phyloP scores from a whole-genome alignment of 1,140 invertebrate species.

The Drosophila melanica region DNA sequence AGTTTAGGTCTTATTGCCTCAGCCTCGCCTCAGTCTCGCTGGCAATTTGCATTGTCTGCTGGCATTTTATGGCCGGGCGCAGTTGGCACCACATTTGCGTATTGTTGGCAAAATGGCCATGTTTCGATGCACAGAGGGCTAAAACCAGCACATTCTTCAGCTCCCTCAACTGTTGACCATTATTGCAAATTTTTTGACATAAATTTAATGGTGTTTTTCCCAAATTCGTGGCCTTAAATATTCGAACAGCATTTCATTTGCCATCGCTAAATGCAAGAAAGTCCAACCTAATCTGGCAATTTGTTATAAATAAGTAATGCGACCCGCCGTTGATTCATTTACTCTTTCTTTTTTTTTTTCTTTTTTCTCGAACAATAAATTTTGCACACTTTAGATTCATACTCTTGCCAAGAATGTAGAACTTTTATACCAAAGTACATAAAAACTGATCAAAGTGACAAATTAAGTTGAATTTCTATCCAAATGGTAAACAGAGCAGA shows the following conservation, averaged over 20 bases:
- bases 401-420: background rate
- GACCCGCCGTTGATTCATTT: slow-evolving; percentile 41
- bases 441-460: too few species aligned
- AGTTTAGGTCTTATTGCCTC: slow-evolving; percentile 1
- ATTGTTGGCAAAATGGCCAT: slow-evolving; percentile 37
- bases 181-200: slow-evolving; percentile 70
- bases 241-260: slow-evolving; percentile 43
- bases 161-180: slow-evolving; percentile 27
- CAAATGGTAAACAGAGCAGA: too few species aligned
- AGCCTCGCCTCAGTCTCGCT: slow-evolving; percentile 18
- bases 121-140: slow-evolving; percentile 7
- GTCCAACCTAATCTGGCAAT: slow-evolving; percentile 53
- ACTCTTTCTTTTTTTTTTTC: slow-evolving; percentile 1
- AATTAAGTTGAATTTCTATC: too few species aligned
- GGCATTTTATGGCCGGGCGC: slow-evolving; percentile 57
- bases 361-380: slow-evolving; percentile 16
- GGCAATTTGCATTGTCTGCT: slow-evolving; percentile 63
- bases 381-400: slow-evolving; percentile 7
- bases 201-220: slow-evolving; percentile 42
- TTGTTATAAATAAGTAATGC: slow-evolving; percentile 64
- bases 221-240: slow-evolving; percentile 40
- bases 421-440: too few species aligned
- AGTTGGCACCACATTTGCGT: slow-evolving; percentile 52
- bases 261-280: slow-evolving; percentile 14
- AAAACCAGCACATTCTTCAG: background rate